Base-by-base conservation (phyloP, 2,888 invertebrate species). In the Amblyjoppa proteus region DNA sequence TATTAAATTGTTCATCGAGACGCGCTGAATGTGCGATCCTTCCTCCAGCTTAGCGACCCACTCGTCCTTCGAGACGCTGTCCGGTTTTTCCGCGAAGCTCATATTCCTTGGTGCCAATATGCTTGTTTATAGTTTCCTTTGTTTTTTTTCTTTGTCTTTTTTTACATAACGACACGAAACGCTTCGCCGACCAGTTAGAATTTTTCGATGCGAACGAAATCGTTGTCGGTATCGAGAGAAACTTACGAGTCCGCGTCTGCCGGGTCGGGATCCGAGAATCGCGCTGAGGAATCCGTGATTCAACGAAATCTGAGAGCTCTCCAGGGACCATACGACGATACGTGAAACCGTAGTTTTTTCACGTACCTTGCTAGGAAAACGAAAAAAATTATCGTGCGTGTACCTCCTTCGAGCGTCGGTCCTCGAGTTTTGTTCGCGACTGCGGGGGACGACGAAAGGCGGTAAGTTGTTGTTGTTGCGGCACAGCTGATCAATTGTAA, bases 1-100 rank as follows among this genome's bases (percentile, higher is more conserved):
- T 89, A 99, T 98, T 88, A 99, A 95, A 94, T 98, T 97, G 94
- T 99, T 99, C 98, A 99, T 99, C 91, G 98, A 98, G 61, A 97
- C 96, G 90, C 98, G 96, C 79, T 98, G 98, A 89, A 98, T 97
- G 90, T 98, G 97, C 88, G 97, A 95, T 87, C 96, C 96, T 71
- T 94, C 94, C 92, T 97, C 97, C 16, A 97, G 94, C 92, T 96
- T 96, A 86, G 96, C 96, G 90, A 97, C 95, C 97, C 97, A 97
- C 89, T 98, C 97, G 88, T 97, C 96, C 91, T 96, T 96, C 88
- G 96, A 94, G 85, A 94, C 93, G 77, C 93, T 91, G 74, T 95
- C 95, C 85, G 94, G 94, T 91, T 95, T 95, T 85, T 95, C 95
- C 64, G 94, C 93, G 88, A 94, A 95, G 91, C 95, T 95, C 95